Evolutionary conservation across 2,888 invertebrate species (phyloP), one percentile per base, ranked within the genome.

Genomic region (Ophioninae sp.): DNA sequence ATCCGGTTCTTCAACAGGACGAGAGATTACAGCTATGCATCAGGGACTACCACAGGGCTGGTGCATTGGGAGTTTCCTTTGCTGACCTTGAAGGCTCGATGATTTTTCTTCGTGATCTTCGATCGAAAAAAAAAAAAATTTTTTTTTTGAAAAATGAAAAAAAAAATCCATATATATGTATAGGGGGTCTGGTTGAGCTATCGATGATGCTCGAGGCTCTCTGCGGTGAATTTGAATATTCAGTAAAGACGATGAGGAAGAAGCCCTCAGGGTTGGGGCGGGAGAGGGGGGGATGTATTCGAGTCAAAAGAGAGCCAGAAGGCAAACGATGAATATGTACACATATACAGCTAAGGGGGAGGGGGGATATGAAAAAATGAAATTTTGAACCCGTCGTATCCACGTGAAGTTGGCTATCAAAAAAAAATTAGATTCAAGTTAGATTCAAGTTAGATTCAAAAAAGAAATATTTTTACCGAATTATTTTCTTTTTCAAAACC

Each of bases 251-350:
- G 81, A 75, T 63, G 75, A 76, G 41, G n/a, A n/a, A n/a, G n/a
- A n/a, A n/a, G n/a, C n/a, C n/a, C n/a, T n/a, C n/a, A n/a, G n/a
- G n/a, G n/a, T n/a, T 72, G 37, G 65, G 69, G 64, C 71, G 77
- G 74, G 69, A 51, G 76, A 79, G 75, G 77, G 63, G 71, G 71
- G 86, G 79, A 85, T 88, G 89, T 90, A 88, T 75, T 79, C 84
- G 81, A 81, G 84, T 63, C 59, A 59, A 59, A 79, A 67, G 68
- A 81, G 51, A 80, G 79, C 83, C 79, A 80, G 76, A 63, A 63
- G 68, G 67, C 75, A 76, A 44, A 58, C 59, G 61, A 69, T 44
- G 64, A 63, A 75, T 71, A 44, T 61, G 20, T 39, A 65, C 13
- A 30, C 56, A 56, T 64, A 22, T 63, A 6, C 22, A 37, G 23